These are phyloP conservation scores for Dromococcyx pavoninus DNA, from an alignment of 2,797 vertebrate species.

Conservation along the genomic window DNA sequence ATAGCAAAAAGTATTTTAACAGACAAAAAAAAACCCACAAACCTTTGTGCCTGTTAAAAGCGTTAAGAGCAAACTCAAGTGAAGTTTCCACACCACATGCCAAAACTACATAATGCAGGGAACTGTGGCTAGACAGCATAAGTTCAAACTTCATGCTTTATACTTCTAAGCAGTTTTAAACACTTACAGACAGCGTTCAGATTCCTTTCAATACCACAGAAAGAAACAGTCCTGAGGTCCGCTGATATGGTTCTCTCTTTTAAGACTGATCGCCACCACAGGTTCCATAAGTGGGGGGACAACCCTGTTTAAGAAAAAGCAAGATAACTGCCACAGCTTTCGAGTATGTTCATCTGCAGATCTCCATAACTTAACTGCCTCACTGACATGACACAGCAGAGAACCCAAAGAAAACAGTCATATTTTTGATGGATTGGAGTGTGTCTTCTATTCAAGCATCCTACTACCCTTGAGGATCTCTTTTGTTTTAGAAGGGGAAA, in stretches of 20 bases:
- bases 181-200: background rate
- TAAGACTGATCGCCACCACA: background rate
- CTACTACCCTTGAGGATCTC: background rate
- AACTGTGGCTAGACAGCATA: slow-evolving; percentile 45
- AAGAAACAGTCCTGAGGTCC: background rate
- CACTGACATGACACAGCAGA: background rate
- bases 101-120: slow-evolving; percentile 38
- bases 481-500: background rate
- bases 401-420: background rate
- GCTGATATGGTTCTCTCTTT: background rate
- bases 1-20: slow-evolving; percentile 9
- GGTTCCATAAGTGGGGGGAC: background rate
- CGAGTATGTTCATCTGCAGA: background rate
- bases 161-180: background rate
- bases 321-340: background rate
- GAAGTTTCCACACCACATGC: slow-evolving; percentile 46
- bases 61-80: background rate
- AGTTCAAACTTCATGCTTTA: slow-evolving; percentile 25
- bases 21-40: background rate
- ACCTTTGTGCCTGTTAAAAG: slow-evolving; percentile 15
- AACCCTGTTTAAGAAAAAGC: background rate
- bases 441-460: background rate
- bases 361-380: background rate
- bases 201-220: background rate
- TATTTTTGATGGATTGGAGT: background rate